These are phyloP conservation scores for Cervus canadensis DNA, from an alignment of 2,113 vertebrate genomes.

Conservation along the genomic window DNA sequence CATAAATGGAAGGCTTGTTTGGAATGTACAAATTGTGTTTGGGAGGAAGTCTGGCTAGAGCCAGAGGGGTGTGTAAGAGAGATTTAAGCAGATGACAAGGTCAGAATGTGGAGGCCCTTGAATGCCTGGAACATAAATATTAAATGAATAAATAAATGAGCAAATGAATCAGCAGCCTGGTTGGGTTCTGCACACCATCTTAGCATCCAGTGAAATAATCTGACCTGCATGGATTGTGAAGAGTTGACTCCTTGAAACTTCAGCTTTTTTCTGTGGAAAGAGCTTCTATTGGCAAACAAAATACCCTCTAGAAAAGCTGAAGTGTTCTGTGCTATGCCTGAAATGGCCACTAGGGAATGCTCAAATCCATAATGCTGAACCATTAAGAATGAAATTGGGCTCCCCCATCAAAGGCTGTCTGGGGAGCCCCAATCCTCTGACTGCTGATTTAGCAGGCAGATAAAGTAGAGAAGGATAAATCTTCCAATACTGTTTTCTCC, in stretches of 20 bases:
- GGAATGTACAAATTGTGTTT: background rate
- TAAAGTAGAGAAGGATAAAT: background rate
- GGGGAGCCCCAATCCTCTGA: background rate
- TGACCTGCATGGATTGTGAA: background rate
- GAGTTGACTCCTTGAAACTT: background rate
- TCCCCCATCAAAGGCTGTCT: background rate
- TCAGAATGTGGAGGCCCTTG: background rate
- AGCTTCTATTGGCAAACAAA: background rate
- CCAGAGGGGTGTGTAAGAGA: background rate
- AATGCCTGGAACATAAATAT: background rate
- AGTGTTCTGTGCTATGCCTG: background rate
- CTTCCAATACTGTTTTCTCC: background rate
- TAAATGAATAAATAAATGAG: background rate
- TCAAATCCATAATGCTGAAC: conserved; percentile 25
- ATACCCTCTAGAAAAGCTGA: background rate
- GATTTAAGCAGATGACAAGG: background rate
- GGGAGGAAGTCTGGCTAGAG: background rate
- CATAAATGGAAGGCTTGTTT: background rate
- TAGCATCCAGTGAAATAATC: background rate
- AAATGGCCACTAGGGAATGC: conserved; percentile 53
- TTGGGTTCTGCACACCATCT: background rate
- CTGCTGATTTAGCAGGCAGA: background rate
- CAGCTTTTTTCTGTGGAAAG: background rate
- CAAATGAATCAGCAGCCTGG: background rate
- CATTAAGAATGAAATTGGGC: background rate